These are phyloP conservation scores for Crenichthys baileyi DNA, from an alignment of 2,797 vertebrate species.

Conservation along the genomic window DNA sequence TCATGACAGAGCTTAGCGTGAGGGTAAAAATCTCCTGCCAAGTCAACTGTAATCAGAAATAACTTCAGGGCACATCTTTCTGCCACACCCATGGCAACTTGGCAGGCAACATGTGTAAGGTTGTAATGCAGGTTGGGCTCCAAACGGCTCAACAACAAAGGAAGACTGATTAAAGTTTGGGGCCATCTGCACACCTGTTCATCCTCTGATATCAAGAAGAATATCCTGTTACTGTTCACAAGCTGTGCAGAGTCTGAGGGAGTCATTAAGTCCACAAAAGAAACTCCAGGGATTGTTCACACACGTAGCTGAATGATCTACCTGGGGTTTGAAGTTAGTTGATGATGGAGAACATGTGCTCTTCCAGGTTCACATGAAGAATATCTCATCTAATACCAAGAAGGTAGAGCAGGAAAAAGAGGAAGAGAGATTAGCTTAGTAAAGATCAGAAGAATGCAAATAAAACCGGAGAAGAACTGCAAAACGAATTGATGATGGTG, in stretches of 20 bases:
- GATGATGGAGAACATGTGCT: constrained; percentile 60
- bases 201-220: constrained; percentile 61
- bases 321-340: constrained; percentile 54
- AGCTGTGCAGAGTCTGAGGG: constrained; percentile 26
- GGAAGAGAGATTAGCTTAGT: constrained; percentile 6
- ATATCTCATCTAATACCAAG: not conserved
- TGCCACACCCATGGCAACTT: constrained; percentile 49
- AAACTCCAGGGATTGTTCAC: constrained; percentile 40
- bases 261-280: constrained; percentile 44
- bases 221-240: constrained; percentile 43
- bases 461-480: not conserved
- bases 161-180: constrained; percentile 62
- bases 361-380: constrained; percentile 29
- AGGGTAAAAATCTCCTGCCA: constrained; percentile 23
- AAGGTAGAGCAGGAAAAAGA: not conserved
- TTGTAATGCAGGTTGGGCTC: constrained; percentile 56
- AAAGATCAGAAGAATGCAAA: not conserved
- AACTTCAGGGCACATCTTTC: constrained; percentile 48
- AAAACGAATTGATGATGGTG: not conserved
- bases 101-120: constrained; percentile 42
- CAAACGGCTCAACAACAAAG: constrained; percentile 62
- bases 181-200: constrained; percentile 65
- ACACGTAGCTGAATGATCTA: constrained; percentile 38
- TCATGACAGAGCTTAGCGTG: constrained; percentile 53
- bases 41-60: constrained; percentile 39